Evolutionary conservation across 2,113 vertebrate species (phyloP).

Genomic region (Caranx ignobilis): DNA sequence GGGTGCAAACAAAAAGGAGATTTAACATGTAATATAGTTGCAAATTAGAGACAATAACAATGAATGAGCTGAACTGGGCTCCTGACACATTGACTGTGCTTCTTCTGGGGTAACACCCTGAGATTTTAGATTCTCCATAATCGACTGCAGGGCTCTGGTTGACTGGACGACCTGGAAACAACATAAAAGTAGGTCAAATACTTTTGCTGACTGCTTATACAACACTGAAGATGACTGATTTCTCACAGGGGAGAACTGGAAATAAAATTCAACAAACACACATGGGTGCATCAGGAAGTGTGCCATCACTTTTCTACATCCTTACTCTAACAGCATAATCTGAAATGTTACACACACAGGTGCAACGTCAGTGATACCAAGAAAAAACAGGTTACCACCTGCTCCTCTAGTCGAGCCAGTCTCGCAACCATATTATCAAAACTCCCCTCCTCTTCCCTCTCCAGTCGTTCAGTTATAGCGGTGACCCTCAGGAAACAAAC

Average conservation of each 20-base stretch:
- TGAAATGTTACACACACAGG: conserved; percentile 13
- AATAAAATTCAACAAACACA: background rate
- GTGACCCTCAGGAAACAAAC: conserved; percentile 84
- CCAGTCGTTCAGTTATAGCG: conserved; percentile 83
- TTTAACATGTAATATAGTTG: background rate
- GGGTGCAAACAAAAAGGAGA: background rate
- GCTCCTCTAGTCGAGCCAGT: conserved; percentile 88
- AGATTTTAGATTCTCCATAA: conserved; percentile 85
- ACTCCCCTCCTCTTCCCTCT: conserved; percentile 82
- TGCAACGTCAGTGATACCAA: conserved; percentile 9
- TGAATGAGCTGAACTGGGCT: background rate
- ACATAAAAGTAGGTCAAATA: conserved; percentile 31
- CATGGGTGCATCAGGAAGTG: background rate
- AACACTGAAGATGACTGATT: background rate
- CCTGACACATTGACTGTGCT: conserved; percentile 80
- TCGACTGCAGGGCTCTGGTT: conserved; percentile 87
- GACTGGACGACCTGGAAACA: conserved; percentile 85
- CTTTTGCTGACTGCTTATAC: conserved; percentile 4
- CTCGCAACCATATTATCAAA: conserved; percentile 81
- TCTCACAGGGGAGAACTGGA: background rate
- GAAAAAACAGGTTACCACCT: conserved; percentile 83
- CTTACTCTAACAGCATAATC: background rate
- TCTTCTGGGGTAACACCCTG: conserved; percentile 78
- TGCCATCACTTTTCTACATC: background rate
- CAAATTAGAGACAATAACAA: background rate